Base-by-base conservation (phyloP, 53 echinoderm and acorn worm genomes). In the Luidia sarsii region DNA sequence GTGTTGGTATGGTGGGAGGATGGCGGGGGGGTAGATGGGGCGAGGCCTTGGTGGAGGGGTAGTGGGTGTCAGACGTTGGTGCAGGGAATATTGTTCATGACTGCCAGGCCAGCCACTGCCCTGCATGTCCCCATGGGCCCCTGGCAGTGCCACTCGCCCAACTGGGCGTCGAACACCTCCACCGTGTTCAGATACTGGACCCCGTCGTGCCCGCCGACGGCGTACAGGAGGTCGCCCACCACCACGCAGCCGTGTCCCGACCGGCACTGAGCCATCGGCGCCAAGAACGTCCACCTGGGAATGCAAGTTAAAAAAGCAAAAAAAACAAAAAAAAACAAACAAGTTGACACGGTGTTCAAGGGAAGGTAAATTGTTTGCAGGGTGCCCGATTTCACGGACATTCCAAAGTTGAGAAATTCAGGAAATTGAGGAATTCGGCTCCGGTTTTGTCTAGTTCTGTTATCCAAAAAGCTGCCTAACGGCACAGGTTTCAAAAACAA, bases 121-220 rank as follows among this genome's bases (percentile, higher is more conserved):
- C 93, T 31, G 55, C 86, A 83, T 1, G 89, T 93, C 14, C 93
- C 93, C 86, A 93, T 93, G 22, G 93, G 86, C 1, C 84, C 88
- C 50, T 70, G 82, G 41, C 68, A 46, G 48, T 80, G 64, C 93
- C 93, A 93, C 68, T 93, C 93, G 11, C 93, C 93, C 0, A 90
- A 33, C 31, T 83, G 89, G 7, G 85, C 64, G 41, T 93, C 93
- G 43, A 87, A 93, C 16, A 79, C 61, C 57, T 93, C 93, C 68
- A 89, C 93, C 9, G 93, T 93, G 87, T 87, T 93, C 30, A 93
- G 86, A 61, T 93, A 93, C 10, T 93, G 93, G 33, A 86, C 89
- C 18, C 93, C 93, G 51, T 93, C 93, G 22, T 93, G 93, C 32
- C 93, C 93, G 16, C 89, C 93, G 24, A 93, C 77, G 9, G 87